Evolutionary conservation across 2,888 invertebrate genomes (phyloP).

Genomic region (Ommatoiulus sabulosus): DNA sequence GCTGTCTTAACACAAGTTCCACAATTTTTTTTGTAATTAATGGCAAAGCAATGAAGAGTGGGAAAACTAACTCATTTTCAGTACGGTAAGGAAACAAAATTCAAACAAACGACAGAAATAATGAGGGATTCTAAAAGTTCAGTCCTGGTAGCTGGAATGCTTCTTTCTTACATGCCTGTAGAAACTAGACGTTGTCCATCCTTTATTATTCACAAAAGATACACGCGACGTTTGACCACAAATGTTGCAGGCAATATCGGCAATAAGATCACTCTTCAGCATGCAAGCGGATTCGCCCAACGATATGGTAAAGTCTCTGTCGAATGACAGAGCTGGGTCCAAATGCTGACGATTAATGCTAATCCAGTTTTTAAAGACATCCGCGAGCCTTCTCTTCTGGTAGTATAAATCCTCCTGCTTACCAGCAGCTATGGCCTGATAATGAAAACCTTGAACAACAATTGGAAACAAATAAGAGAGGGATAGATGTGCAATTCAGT

Average conservation of each 20-base stretch:
- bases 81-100: too few species aligned
- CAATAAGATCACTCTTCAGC: not conserved
- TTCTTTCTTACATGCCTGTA: not conserved
- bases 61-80: too few species aligned
- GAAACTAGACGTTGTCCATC: not conserved
- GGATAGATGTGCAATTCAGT: not conserved
- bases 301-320: not conserved
- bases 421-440: not conserved
- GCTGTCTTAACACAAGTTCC: too few species aligned
- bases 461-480: not conserved
- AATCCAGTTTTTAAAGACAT: constrained; percentile 7
- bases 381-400: not conserved
- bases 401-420: not conserved
- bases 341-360: not conserved
- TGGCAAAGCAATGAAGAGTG: too few species aligned
- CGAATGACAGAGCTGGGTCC: not conserved
- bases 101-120: too few species aligned
- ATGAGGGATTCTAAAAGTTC: too few species aligned
- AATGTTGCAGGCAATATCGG: not conserved
- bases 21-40: too few species aligned
- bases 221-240: not conserved
- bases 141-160: not conserved
- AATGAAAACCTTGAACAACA: not conserved
- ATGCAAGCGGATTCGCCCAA: not conserved
- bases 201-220: constrained; percentile 12